phyloP scores from a whole-genome alignment of 1,140 invertebrate species.

The Neoseiulus cucumeris region DNA sequence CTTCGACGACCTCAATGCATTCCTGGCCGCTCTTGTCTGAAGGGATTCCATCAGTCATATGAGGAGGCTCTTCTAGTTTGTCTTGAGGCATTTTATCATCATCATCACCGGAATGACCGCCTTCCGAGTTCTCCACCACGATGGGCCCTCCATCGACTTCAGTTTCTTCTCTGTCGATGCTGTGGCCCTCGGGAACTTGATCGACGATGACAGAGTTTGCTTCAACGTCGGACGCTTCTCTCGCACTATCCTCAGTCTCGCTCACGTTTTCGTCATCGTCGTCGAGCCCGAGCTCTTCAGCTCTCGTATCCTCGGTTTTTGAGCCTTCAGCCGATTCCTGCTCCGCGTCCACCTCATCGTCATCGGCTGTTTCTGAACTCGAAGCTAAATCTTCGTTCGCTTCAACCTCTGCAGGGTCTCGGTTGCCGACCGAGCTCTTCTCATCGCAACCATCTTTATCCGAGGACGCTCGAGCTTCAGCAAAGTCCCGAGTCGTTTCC shows the following conservation, averaged over 20 bases:
- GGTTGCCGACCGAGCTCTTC: neutral
- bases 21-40: too few species aligned
- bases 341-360: neutral
- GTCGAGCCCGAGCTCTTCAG: neutral
- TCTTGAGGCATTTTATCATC: neutral
- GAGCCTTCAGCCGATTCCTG: neutral
- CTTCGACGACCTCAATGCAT: neutral
- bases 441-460: neutral
- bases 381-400: neutral
- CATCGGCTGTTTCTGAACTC: neutral
- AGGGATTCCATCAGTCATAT: too few species aligned
- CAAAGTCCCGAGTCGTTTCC: neutral
- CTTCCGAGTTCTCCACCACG: neutral
- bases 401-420: neutral
- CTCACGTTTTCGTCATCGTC: neutral
- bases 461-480: neutral
- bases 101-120: neutral
- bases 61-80: too few species aligned
- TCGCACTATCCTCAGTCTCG: neutral
- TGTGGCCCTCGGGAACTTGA: neutral
- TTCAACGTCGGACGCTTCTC: neutral
- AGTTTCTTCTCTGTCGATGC: neutral
- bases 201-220: too few species aligned
- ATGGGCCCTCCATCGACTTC: too few species aligned
- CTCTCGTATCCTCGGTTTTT: neutral